phyloP scores from a whole-genome alignment of 2,888 invertebrate species.

The Rhingia rostrata region DNA sequence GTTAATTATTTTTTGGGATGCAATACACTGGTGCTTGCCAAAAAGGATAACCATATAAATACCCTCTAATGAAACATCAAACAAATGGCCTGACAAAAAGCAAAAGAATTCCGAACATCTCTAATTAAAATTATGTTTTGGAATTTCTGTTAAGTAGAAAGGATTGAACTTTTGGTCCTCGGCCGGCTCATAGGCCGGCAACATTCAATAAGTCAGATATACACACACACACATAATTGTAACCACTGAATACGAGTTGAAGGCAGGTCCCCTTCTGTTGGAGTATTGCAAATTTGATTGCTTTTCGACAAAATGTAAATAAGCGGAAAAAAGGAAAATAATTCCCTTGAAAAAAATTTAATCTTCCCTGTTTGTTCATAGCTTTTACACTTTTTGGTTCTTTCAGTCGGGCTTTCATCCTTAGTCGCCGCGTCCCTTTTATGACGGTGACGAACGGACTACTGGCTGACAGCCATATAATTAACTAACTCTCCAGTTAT shows the following conservation, averaged over 20 bases:
- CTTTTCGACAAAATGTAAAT: slow-evolving; percentile 52
- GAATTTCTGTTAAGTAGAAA: slow-evolving; percentile 1
- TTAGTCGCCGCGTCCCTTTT: background rate
- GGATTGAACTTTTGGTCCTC: slow-evolving; percentile 19
- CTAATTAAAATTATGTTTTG: slow-evolving; percentile 53
- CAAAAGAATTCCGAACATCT: slow-evolving; percentile 39
- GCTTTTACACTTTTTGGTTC: background rate
- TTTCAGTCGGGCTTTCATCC: background rate
- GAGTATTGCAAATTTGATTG: slow-evolving; percentile 23
- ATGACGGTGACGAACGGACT: background rate
- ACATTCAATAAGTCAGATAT: slow-evolving; percentile 1
- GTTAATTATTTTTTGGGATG: background rate
- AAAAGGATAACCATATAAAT: slow-evolving; percentile 29
- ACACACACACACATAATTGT: background rate
- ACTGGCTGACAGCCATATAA: background rate
- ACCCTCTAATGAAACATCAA: slow-evolving; percentile 50
- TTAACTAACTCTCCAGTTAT: slow-evolving; percentile 48
- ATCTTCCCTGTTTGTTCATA: background rate
- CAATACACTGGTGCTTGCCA: background rate
- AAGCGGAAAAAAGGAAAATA: slow-evolving; percentile 27
- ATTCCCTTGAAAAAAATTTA: background rate
- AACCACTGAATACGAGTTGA: background rate
- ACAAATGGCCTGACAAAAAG: slow-evolving; percentile 37
- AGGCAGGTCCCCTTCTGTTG: background rate
- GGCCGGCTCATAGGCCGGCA: background rate